Conservation (phyloP, 2,797 vertebrate genomes). For the Anolis apletophallus region DNA sequence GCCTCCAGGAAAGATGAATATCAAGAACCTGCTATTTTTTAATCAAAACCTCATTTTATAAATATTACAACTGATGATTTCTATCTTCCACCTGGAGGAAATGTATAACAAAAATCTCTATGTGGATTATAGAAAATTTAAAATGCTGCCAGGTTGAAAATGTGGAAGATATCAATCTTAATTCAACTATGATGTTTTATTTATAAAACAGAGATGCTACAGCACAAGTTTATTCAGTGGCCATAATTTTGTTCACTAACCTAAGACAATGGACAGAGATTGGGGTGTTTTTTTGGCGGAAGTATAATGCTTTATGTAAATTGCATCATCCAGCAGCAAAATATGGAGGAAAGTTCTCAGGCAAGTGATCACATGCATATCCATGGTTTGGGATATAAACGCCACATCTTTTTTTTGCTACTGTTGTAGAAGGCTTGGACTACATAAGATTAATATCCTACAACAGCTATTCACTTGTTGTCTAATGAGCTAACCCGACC, state of each 20-base stretch:
- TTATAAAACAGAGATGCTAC: neutral
- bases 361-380: no score
- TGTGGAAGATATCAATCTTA: neutral
- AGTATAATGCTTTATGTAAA: neutral
- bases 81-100: neutral
- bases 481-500: no score
- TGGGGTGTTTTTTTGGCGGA: neutral
- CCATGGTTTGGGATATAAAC: no score
- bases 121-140: neutral
- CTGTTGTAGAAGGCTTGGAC: no score
- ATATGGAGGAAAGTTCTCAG: neutral
- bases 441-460: no score
- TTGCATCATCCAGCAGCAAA: neutral
- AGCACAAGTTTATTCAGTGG: neutral
- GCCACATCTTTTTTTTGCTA: no score
- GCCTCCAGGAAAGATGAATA: neutral
- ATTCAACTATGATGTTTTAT: neutral
- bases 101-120: neutral
- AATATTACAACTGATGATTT: neutral
- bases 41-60: neutral
- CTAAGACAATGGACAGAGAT: neutral
- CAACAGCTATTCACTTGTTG: no score
- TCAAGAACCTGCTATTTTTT: slow-evolving; percentile 10
- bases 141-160: neutral
- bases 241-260: neutral